Evolutionary conservation across 2,797 vertebrate species (phyloP).

Genomic region (Brotula barbata): DNA sequence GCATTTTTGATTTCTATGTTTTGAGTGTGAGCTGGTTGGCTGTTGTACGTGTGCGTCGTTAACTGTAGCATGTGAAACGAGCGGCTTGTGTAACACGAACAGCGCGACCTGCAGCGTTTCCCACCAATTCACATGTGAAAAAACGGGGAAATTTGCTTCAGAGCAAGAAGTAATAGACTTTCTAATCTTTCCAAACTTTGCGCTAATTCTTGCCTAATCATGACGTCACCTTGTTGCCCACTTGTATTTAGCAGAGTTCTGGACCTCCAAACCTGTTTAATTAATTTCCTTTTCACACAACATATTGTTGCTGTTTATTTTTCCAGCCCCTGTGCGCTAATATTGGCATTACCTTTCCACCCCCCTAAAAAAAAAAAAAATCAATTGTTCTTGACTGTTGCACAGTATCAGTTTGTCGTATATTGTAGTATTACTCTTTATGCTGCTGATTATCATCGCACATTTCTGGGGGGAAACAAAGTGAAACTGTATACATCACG

Average conservation of each 20-base stretch:
- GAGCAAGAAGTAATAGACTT: background rate
- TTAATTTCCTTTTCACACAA: constrained; percentile 29
- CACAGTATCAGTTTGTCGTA: constrained; percentile 76
- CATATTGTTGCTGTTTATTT: constrained; percentile 30
- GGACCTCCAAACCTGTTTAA: constrained; percentile 15
- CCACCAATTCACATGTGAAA: constrained; percentile 2
- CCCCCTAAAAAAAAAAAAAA: constrained; percentile 40
- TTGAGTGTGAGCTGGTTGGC: constrained; percentile 23
- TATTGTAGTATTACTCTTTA: constrained; percentile 75
- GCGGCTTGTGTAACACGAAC: constrained; percentile 29
- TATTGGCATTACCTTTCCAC: constrained; percentile 54
- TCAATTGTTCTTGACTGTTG: constrained; percentile 69
- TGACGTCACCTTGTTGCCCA: constrained; percentile 3
- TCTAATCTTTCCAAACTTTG: constrained; percentile 24
- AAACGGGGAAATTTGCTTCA: too few species aligned
- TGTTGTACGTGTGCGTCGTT: constrained; percentile 33
- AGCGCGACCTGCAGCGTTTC: constrained; percentile 10
- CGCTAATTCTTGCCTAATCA: background rate
- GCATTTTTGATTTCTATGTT: constrained; percentile 3
- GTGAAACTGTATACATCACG: constrained; percentile 57
- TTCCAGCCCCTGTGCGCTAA: constrained; percentile 49
- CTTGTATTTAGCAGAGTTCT: constrained; percentile 16
- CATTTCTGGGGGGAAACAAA: constrained; percentile 65
- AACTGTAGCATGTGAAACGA: constrained; percentile 27
- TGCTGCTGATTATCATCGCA: constrained; percentile 74